Conservation (phyloP, 2,797 vertebrate genomes). For the Darevskia mixta region DNA sequence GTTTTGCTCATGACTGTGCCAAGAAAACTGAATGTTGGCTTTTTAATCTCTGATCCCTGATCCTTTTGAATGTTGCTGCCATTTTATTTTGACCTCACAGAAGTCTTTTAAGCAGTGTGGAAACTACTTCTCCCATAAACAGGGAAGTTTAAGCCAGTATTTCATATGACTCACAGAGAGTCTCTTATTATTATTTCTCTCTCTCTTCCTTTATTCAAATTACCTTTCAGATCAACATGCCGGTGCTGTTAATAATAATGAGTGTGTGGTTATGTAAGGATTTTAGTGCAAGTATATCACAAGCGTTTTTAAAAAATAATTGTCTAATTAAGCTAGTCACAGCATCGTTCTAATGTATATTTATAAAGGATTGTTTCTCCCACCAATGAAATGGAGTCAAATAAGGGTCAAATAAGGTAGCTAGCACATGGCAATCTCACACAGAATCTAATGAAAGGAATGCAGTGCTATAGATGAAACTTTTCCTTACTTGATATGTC, state of each 20-base stretch:
- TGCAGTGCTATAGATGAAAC: not conserved
- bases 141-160: conserved; percentile 31
- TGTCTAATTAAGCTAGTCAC: conserved; percentile 60
- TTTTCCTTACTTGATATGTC: not conserved
- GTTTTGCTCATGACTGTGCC: conserved; percentile 37
- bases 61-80: conserved; percentile 10
- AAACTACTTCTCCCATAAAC: conserved; percentile 22
- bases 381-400: not conserved
- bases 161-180: conserved; percentile 13
- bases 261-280: conserved; percentile 50
- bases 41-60: conserved; percentile 29
- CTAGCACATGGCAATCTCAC: not conserved
- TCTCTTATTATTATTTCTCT: conserved; percentile 41
- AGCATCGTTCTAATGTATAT: conserved; percentile 49
- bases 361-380: not conserved
- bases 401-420: conserved; percentile 51
- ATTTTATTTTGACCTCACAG: not conserved
- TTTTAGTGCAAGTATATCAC: conserved; percentile 54
- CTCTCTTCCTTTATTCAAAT: conserved; percentile 46
- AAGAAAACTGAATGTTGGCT: not conserved
- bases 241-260: conserved; percentile 56
- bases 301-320: conserved; percentile 36
- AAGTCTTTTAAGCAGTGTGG: conserved; percentile 16
- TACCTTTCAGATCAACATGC: conserved; percentile 50
- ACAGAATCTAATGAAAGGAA: not conserved